Conservation (phyloP, 1,140 invertebrate genomes). For the Aphis craccivora region DNA sequence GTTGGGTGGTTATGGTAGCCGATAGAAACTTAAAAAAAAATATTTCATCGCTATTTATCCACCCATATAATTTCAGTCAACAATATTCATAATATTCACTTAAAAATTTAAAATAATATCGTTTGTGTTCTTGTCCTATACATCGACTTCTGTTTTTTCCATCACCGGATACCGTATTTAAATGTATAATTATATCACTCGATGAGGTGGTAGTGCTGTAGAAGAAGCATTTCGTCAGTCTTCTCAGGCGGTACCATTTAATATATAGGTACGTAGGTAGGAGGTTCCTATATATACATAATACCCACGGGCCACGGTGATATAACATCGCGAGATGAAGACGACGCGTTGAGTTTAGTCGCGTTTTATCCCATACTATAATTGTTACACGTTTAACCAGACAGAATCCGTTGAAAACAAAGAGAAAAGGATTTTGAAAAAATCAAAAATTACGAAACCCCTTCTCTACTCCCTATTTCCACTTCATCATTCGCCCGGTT, state of each 20-base stretch:
- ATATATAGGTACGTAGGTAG: background rate
- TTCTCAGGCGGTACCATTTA: background rate
- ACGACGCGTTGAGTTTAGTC: too few species aligned
- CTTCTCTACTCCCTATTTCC: too few species aligned
- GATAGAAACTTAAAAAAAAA: background rate
- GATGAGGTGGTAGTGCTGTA: background rate
- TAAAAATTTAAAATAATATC: too few species aligned
- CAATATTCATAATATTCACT: too few species aligned
- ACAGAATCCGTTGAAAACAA: background rate
- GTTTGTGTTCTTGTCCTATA: too few species aligned
- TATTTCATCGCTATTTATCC: background rate
- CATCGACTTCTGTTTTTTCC: background rate
- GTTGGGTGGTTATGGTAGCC: too few species aligned
- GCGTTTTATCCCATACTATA: background rate
- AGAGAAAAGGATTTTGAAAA: too few species aligned
- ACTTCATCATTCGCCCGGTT: background rate
- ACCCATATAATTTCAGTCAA: background rate
- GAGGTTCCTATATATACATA: too few species aligned
- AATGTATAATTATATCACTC: background rate
- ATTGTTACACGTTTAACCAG: background rate
- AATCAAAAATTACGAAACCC: background rate
- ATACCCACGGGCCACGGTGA: background rate
- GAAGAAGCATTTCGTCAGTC: background rate
- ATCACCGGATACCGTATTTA: background rate
- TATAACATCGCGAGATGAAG: background rate